phyloP scores from a whole-genome alignment of 2,888 invertebrate species.

The Polylopha cassiicola region DNA sequence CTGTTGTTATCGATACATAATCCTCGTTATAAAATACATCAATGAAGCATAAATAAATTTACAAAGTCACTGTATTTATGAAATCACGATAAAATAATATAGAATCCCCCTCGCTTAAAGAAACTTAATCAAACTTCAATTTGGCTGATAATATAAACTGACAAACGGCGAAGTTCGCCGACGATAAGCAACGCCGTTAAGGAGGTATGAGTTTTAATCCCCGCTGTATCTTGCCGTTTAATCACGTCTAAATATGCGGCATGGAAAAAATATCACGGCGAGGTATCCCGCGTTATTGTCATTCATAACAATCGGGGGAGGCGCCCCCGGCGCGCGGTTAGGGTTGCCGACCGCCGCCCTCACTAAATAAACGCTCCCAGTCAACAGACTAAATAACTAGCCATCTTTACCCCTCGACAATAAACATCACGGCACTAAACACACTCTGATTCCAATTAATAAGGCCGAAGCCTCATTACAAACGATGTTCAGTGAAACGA shows the following conservation, averaged over 20 bases:
- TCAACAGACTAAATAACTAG: conserved; percentile 5
- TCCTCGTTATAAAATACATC: too few relatives aligned
- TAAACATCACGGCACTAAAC: conserved; percentile 9
- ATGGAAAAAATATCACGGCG: conserved; percentile 62
- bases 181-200: conserved; percentile 56
- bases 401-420: conserved; percentile 1
- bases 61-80: too few relatives aligned
- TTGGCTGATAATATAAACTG: conserved; percentile 59
- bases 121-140: conserved; percentile 68
- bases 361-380: conserved; percentile 8
- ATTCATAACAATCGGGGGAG: conserved; percentile 59
- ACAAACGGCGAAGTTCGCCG: conserved; percentile 54
- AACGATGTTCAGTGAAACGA: conserved; percentile 11
- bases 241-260: conserved; percentile 70
- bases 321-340: conserved; percentile 34
- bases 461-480: conserved; percentile 14
- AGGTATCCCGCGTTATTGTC: conserved; percentile 71
- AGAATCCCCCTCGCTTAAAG: conserved; percentile 37
- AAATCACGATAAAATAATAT: conserved; percentile 31
- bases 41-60: too few relatives aligned
- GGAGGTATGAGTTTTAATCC: conserved; percentile 63
- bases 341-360: conserved; percentile 9
- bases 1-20: too few relatives aligned
- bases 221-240: conserved; percentile 62
- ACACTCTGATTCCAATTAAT: conserved; percentile 19